These are phyloP conservation scores for Monochamus saltuarius DNA, from an alignment of 1,140 invertebrate species.

Conservation along the genomic window DNA sequence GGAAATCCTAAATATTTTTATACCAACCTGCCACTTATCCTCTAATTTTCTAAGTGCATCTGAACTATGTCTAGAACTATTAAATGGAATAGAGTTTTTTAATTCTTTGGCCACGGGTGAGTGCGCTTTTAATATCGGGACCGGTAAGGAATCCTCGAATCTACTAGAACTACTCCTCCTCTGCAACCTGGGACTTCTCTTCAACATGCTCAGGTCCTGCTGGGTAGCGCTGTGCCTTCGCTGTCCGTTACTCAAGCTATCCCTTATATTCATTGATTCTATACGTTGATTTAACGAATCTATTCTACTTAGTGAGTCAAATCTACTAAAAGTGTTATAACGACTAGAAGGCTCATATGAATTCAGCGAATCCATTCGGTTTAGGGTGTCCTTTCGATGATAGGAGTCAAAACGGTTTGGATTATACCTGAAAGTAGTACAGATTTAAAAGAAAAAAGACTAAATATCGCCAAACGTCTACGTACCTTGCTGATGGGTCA, in stretches of 20 bases:
- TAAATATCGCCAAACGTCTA: neutral
- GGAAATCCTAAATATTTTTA: slow-evolving; percentile 7
- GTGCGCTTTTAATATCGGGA: slow-evolving; percentile 57
- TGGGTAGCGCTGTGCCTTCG: slow-evolving; percentile 49
- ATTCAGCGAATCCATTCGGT: slow-evolving; percentile 43
- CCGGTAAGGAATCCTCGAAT: slow-evolving; percentile 53
- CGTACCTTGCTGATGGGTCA: slow-evolving; percentile 31
- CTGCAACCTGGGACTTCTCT: slow-evolving; percentile 43
- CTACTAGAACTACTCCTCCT: slow-evolving; percentile 47
- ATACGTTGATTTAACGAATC: slow-evolving; percentile 46
- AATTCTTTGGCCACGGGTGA: slow-evolving; percentile 52
- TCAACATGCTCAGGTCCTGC: slow-evolving; percentile 44
- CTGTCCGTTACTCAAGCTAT: slow-evolving; percentile 31
- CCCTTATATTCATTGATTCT: slow-evolving; percentile 44
- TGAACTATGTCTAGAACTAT: slow-evolving; percentile 38
- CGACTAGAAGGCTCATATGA: slow-evolving; percentile 33
- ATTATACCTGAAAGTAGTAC: slow-evolving; percentile 32
- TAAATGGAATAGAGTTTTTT: slow-evolving; percentile 48
- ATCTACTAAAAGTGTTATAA: slow-evolving; percentile 41
- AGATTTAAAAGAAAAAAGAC: neutral
- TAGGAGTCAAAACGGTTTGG: slow-evolving; percentile 41
- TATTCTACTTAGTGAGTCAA: slow-evolving; percentile 50
- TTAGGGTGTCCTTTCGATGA: slow-evolving; percentile 35
- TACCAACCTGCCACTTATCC: slow-evolving; percentile 56
- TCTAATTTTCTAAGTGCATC: slow-evolving; percentile 56